Percentiles rank a stretch among this genome's conserved stretches.
phyloP scores from a whole-genome alignment of 2,797 vertebrate species.

The Neoniphon sammara region DNA sequence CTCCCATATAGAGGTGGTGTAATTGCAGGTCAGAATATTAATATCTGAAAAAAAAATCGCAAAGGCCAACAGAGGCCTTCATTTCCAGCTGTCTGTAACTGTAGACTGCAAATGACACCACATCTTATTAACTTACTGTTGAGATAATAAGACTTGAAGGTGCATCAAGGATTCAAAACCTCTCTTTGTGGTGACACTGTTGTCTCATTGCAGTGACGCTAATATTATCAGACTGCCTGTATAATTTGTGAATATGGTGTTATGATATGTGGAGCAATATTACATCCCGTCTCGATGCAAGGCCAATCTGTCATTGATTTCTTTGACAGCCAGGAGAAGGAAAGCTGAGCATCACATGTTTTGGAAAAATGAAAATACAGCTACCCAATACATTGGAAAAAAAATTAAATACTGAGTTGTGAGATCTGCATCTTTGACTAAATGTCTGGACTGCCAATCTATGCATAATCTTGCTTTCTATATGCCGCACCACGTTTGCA shows the following conservation, averaged over 20 bases:
- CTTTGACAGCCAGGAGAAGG: not conserved
- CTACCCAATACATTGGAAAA: not conserved
- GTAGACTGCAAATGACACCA: conserved; percentile 27
- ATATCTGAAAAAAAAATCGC: conserved; percentile 18
- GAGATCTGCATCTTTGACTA: conserved; percentile 2
- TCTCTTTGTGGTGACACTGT: conserved; percentile 18
- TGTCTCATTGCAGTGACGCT: conserved; percentile 37
- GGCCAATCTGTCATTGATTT: not conserved
- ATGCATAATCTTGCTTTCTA: not conserved
- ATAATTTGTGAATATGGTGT: conserved; percentile 44
- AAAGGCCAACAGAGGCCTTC: not conserved
- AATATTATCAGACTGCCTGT: conserved; percentile 21
- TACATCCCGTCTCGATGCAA: conserved; percentile 1
- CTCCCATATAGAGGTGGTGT: not conserved
- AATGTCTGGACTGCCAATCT: not conserved
- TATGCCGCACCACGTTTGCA: not conserved
- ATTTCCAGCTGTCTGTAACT: not conserved
- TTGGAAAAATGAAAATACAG: not conserved
- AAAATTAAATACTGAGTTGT: not conserved
- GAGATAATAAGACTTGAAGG: conserved; percentile 30
- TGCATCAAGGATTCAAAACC: conserved; percentile 28
- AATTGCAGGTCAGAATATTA: conserved; percentile 29
- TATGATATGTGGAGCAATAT: conserved; percentile 35
- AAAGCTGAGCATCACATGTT: not conserved
- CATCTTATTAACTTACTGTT: conserved; percentile 7